Evolutionary conservation across 2,113 vertebrate genomes (phyloP).

Genomic region (Caranx ignobilis): DNA sequence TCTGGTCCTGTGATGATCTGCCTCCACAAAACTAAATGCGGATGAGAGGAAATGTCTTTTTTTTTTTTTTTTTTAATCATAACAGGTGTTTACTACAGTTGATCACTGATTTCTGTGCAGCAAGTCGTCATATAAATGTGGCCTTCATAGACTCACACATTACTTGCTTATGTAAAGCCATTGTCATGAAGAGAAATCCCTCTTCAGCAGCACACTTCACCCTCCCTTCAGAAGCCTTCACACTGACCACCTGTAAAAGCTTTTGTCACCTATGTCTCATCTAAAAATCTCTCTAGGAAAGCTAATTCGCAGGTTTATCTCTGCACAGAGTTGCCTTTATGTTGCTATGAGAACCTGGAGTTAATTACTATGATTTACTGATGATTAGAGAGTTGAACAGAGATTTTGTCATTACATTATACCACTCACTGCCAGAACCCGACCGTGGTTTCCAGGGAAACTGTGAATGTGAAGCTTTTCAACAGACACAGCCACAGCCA

Average conservation of each 20-base stretch:
- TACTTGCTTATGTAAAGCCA: slow-evolving; percentile 13
- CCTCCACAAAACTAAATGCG: neutral
- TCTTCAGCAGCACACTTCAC: slow-evolving; percentile 16
- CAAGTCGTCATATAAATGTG: neutral
- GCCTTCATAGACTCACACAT: neutral
- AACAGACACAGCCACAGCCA: slow-evolving; percentile 79
- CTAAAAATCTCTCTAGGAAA: slow-evolving; percentile 21
- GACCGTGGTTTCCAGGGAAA: slow-evolving; percentile 88
- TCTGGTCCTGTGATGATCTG: neutral
- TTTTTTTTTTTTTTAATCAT: neutral
- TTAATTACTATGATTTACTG: slow-evolving; percentile 80
- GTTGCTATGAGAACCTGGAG: slow-evolving; percentile 67
- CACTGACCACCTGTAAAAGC: slow-evolving; percentile 22
- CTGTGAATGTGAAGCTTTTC: slow-evolving; percentile 86
- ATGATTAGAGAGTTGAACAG: slow-evolving; percentile 76
- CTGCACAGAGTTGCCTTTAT: slow-evolving; percentile 40
- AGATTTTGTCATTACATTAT: slow-evolving; percentile 82
- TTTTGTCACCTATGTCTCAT: slow-evolving; percentile 16
- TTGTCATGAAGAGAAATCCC: slow-evolving; percentile 18
- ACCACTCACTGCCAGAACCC: slow-evolving; percentile 82
- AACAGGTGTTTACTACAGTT: neutral
- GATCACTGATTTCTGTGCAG: neutral
- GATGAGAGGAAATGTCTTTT: neutral
- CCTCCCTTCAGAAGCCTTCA: slow-evolving; percentile 9
- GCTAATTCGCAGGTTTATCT: slow-evolving; percentile 47